phyloP scores from a whole-genome alignment of 2,888 invertebrate genomes.

The Penaeus monodon region DNA sequence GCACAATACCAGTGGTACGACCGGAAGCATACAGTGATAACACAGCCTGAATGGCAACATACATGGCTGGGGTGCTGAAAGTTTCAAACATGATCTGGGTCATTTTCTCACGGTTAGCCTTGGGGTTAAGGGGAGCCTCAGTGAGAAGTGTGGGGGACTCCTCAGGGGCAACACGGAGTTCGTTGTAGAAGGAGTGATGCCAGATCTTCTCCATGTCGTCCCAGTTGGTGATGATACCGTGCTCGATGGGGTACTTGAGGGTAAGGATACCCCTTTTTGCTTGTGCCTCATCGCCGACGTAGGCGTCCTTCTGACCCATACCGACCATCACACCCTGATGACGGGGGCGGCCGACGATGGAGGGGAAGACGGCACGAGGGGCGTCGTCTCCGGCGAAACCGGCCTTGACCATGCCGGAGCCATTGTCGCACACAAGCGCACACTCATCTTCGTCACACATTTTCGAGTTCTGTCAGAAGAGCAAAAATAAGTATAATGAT shows the following conservation, averaged over 20 bases:
- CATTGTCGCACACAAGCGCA: conserved; percentile 76
- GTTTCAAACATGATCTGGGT: conserved; percentile 79
- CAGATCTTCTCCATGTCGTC: conserved; percentile 99
- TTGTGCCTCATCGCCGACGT: conserved; percentile 96
- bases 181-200: conserved; percentile 99
- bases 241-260: conserved; percentile 65
- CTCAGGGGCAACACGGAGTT: conserved; percentile 94
- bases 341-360: conserved; percentile 88
- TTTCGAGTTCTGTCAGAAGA: not conserved
- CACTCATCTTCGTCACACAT: conserved; percentile 9
- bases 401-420: conserved; percentile 93
- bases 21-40: conserved; percentile 72
- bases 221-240: conserved; percentile 83
- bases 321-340: conserved; percentile 89
- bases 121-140: conserved; percentile 93
- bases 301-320: conserved; percentile 97
- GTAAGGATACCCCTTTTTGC: conserved; percentile 74
- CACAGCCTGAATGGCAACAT: conserved; percentile 74
- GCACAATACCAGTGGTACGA: conserved; percentile 65
- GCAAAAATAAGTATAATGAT: too few species aligned
- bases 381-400: conserved; percentile 92
- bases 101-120: conserved; percentile 96
- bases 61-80: conserved; percentile 71
- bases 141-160: conserved; percentile 77
- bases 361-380: conserved; percentile 89